Evolutionary conservation across 2,113 vertebrate genomes (phyloP).

Genomic region (Prietella phreatophila): DNA sequence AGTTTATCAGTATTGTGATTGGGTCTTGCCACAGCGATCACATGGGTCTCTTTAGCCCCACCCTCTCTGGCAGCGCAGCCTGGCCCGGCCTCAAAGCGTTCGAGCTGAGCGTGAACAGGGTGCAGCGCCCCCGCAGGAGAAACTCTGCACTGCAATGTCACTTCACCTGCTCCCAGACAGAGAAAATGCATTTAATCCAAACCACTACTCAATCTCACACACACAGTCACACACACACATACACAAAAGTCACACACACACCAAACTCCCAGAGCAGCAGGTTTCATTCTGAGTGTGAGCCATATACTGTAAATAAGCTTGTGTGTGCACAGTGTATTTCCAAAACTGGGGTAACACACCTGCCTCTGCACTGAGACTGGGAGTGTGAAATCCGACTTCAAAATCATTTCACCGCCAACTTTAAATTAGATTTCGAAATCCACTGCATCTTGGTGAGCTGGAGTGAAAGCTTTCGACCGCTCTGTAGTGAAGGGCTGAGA

Average conservation of each 20-base stretch:
- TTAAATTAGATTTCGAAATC: not conserved
- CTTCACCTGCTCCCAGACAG: slow-evolving; percentile 49
- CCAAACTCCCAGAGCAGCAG: not conserved
- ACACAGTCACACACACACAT: not conserved
- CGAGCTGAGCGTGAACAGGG: slow-evolving; percentile 71
- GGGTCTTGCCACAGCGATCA: slow-evolving; percentile 62
- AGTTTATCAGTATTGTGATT: slow-evolving; percentile 52
- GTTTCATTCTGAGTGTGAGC: no score
- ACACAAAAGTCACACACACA: not conserved
- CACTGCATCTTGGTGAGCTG: not conserved
- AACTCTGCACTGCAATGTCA: slow-evolving; percentile 54
- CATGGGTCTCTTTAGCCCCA: slow-evolving; percentile 71
- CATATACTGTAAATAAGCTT: not conserved
- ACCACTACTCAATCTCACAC: not conserved
- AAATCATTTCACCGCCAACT: not conserved
- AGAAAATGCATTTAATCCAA: slow-evolving; percentile 5
- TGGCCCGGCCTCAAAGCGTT: slow-evolving; percentile 64
- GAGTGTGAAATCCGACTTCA: not conserved
- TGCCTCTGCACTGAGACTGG: not conserved
- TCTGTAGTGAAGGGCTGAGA: not conserved
- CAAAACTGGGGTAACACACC: not conserved
- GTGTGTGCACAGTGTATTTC: not conserved
- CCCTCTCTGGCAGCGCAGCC: slow-evolving; percentile 70
- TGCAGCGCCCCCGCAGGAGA: slow-evolving; percentile 57
- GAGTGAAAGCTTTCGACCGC: not conserved